Percentiles rank a stretch among this genome's conserved stretches.
phyloP scores from a whole-genome alignment of 2,888 invertebrate species.

The Tigriopus californicus region DNA sequence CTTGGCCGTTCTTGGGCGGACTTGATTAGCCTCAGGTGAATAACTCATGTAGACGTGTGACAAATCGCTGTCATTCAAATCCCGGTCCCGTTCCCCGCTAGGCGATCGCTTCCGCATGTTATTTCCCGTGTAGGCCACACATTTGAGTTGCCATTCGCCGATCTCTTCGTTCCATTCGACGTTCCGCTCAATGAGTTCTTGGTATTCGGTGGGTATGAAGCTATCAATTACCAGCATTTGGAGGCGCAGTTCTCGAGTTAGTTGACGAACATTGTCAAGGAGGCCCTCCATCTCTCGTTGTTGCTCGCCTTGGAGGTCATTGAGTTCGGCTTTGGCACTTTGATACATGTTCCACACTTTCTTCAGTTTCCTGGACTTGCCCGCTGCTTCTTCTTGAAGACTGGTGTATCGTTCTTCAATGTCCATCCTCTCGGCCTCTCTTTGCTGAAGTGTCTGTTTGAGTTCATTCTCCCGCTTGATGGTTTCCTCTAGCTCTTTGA shows the following conservation, averaged over 20 bases:
- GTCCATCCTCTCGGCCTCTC: conserved; percentile 64
- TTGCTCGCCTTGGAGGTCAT: conserved; percentile 37
- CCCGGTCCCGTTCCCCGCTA: conserved; percentile 23
- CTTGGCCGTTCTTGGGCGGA: background rate
- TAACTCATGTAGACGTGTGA: background rate
- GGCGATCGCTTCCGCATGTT: conserved; percentile 61
- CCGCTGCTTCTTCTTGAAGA: conserved; percentile 59
- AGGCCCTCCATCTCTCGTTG: conserved; percentile 93
- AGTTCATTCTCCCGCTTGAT: conserved; percentile 42
- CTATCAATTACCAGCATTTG: conserved; percentile 76
- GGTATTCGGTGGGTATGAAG: conserved; percentile 83
- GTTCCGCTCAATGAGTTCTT: conserved; percentile 60
- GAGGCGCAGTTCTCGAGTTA: conserved; percentile 71
- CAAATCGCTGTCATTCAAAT: conserved; percentile 22
- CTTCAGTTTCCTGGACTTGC: conserved; percentile 77
- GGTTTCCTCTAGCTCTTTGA: conserved; percentile 56
- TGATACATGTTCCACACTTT: conserved; percentile 69
- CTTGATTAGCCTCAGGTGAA: background rate
- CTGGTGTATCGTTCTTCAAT: conserved; percentile 54
- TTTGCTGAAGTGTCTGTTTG: background rate
- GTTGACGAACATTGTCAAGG: conserved; percentile 71
- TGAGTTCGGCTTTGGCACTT: conserved; percentile 42
- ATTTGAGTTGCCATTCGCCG: conserved; percentile 93
- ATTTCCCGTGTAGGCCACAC: conserved; percentile 96
- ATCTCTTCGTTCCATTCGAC: conserved; percentile 96